Evolutionary conservation across 2,888 invertebrate genomes (phyloP).

Genomic region (Drosophila eohydei): DNA sequence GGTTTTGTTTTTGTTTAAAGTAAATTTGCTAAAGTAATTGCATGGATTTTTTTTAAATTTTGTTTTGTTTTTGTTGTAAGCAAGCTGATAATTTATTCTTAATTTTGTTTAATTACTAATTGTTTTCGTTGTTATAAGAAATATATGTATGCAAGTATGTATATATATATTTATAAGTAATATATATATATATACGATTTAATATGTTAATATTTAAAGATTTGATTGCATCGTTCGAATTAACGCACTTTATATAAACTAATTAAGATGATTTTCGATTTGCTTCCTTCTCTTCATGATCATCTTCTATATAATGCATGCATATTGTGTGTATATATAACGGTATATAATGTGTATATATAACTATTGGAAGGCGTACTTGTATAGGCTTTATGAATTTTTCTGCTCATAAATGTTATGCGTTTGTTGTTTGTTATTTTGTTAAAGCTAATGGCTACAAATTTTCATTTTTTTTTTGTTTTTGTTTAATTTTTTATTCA

Average conservation of each 20-base stretch:
- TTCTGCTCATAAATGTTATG: conserved; percentile 55
- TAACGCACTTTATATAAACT: conserved; percentile 63
- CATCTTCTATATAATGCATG: conserved; percentile 25
- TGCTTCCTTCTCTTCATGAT: conserved; percentile 14
- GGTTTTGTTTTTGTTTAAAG: conserved; percentile 48
- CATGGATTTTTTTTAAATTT: conserved; percentile 32
- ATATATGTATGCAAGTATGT: conserved; percentile 47
- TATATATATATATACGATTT: conserved; percentile 29
- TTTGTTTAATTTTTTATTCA: conserved; percentile 12
- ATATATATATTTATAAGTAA: conserved; percentile 19
- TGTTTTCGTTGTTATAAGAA: conserved; percentile 60
- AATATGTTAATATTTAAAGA: conserved; percentile 44
- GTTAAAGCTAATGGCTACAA: conserved; percentile 73
- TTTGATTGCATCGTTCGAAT: conserved; percentile 73
- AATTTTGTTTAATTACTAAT: conserved; percentile 23
- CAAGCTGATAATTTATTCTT: conserved; percentile 42
- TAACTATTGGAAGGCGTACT: conserved; percentile 78
- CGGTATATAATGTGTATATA: conserved; percentile 59
- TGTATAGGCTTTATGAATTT: conserved; percentile 69
- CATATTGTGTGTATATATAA: conserved; percentile 48
- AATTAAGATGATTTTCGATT: conserved; percentile 27
- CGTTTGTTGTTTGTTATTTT: conserved; percentile 33
- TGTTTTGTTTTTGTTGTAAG: conserved; percentile 41
- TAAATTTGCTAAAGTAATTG: conserved; percentile 75
- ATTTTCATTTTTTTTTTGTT: conserved; percentile 27